Evolutionary conservation across 2,797 vertebrate species (phyloP).

Genomic region (Tokudaia muenninki): DNA sequence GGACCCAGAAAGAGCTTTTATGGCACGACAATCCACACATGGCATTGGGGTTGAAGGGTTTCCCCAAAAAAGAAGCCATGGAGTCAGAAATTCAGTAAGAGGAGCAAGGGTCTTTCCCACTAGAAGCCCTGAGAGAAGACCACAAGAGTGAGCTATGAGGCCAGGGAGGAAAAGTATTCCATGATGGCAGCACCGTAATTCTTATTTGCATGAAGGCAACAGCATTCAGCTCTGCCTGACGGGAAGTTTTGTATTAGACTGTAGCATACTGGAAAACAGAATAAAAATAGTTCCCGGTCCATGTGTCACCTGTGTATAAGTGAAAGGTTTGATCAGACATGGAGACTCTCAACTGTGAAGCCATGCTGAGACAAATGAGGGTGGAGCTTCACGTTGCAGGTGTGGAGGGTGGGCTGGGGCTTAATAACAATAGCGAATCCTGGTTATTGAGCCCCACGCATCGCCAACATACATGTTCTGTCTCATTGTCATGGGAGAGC

Average conservation of each 20-base stretch:
- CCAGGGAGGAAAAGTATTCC: background rate
- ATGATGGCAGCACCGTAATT: background rate
- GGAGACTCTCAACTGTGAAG: conserved; percentile 44
- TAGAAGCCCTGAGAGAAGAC: background rate
- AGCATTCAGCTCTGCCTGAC: background rate
- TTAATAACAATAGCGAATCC: accelerated
- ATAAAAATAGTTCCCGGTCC: conserved; percentile 42
- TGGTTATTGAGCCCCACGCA: background rate
- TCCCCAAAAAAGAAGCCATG: conserved; percentile 35
- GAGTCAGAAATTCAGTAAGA: background rate
- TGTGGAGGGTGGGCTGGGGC: background rate
- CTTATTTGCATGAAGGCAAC: background rate
- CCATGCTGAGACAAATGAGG: background rate
- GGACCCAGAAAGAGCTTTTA: background rate
- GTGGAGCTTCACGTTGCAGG: background rate
- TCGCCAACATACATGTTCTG: background rate
- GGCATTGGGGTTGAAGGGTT: background rate
- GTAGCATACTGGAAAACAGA: conserved; percentile 35
- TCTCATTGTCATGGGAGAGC: accelerated
- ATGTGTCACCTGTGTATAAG: conserved; percentile 15
- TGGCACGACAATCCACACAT: background rate
- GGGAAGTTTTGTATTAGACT: conserved; percentile 41
- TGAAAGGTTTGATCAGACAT: conserved; percentile 44
- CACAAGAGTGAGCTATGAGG: background rate
- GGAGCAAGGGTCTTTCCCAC: background rate